Base-by-base conservation (phyloP, 2,113 vertebrate genomes). In the Crotalus viridis region DNA sequence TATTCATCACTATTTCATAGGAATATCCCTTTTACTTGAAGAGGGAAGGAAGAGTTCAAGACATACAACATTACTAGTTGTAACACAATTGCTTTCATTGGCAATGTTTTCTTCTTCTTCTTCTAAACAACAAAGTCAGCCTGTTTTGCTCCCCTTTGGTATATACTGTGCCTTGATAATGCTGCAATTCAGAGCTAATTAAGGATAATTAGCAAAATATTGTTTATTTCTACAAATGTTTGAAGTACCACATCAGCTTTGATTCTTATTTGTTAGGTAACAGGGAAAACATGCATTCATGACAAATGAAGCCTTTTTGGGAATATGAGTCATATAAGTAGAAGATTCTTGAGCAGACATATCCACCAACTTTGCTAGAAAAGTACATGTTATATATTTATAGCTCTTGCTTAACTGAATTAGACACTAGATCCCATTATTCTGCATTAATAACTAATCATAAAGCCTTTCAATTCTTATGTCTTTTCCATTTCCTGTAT, bases 131-230 rank as follows among this genome's bases (percentile, higher is more conserved):
- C 55, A 89, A 56, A 92, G 88, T 28, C 88, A 93, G 61, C 39
- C 28, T 43, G 17, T 61, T 89, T 85, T 81, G 43, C 26, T 81
- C 48, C 24, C 48, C 52, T 89, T 90, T 43, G 48, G 46, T 54
- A 39, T 81, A 54, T 93, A 57, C 56, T 90, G 74, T 93, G 92
- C 74, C 48, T 54, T 87, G 89, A 87, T 89, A 93, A 59, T 87
- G 81, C 86, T 93, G 89, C 81, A 81, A 90, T 93, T 90, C 55
- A 90, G 81, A 87, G 86, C 86, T 48, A 64, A 85, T 90, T 93
- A 93, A 90, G 48, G 55, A 90, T 90, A 87, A 93, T 93, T 93
- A 93, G 89, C 56, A 90, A 43, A 89, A 87, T 48, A 93, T 87
- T 90, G 56, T 85, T 90, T 90, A 89, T 87, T 93, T 93, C 81